Base-by-base conservation (phyloP, 1,140 invertebrate genomes). In the Hypothenemus hampei region DNA sequence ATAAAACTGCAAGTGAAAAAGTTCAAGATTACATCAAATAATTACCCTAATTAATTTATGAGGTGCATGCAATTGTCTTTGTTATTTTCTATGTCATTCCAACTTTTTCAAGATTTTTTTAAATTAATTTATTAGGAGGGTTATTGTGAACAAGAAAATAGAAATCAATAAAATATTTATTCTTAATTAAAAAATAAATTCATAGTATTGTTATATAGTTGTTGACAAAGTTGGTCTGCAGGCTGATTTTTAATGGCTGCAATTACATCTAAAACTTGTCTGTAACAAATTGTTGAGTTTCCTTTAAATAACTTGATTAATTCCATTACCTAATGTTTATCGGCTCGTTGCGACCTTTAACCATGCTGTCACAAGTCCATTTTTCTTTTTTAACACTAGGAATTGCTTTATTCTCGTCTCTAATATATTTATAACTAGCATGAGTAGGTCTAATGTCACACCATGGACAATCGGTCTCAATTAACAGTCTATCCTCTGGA, bases 391-490 rank as follows among this genome's bases (percentile, higher is more conserved):
- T 95, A 1, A 87, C 81, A 20, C 80, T 75, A 13, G 81, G 77
- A 69, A 85, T 86, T 13, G 18, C 10, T 33, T 58, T 51, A 56
- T 63, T 64, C 60, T 81, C 81, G 10, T 90, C 90, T 36, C 82
- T 77, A 1, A 97, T 77, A 68, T 83, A 81, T 67, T 83, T 83
- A 57, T 77, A 81, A 8, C 91, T 86, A 7, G 91, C 89, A 77
- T 97, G 93, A 2, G 85, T 83, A 5, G 87, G 83, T 66, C 87
- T 82, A 37, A 97, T 84, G 68, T 95, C 93, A 75, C 95, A 98
- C 92, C 93, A 98, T 0, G 94, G 94, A 65, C 87, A 86, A 75
- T 98, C 93, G 1, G 93, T 97, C 78, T 98, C 94, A 47, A 97
- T 81, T 77, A 97, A 78, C 6, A 98, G 73, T 59, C 79, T 79